Conservation (phyloP, 92 coral and sea anemone species). For the Scolanthus callimorphus region DNA sequence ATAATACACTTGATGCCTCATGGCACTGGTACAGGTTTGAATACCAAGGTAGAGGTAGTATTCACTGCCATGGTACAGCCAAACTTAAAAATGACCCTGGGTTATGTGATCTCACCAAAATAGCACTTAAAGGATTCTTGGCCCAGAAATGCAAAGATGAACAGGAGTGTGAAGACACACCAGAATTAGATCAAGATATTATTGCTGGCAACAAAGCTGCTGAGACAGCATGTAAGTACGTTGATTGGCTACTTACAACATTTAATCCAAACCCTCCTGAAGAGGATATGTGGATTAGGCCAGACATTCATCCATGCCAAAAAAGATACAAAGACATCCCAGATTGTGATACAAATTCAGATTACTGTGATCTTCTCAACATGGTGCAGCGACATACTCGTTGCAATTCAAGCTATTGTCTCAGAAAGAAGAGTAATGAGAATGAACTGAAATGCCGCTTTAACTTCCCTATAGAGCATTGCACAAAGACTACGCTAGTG, state of each 20-base stretch:
- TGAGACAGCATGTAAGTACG: constrained; percentile 62
- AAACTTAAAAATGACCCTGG: constrained; percentile 75
- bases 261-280: constrained; percentile 74
- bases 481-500: constrained; percentile 58
- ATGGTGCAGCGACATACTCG: constrained; percentile 77
- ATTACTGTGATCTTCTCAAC: constrained; percentile 63
- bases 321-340: constrained; percentile 51
- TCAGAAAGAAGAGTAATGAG: constrained; percentile 54
- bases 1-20: constrained; percentile 64
- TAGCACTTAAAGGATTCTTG: constrained; percentile 66
- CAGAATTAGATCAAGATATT: constrained; percentile 49
- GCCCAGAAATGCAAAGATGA: constrained; percentile 72
- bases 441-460: constrained; percentile 65
- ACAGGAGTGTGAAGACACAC: neutral
- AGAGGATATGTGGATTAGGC: constrained; percentile 55
- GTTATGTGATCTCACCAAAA: constrained; percentile 63
- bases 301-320: constrained; percentile 57
- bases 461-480: constrained; percentile 59
- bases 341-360: constrained; percentile 53
- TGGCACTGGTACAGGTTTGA: constrained; percentile 86
- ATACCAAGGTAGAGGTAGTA: constrained; percentile 76
- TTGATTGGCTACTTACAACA: constrained; percentile 73
- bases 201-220: constrained; percentile 61
- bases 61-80: constrained; percentile 71
- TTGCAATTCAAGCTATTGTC: constrained; percentile 68